Evolutionary conservation across 2,888 invertebrate species (phyloP).

Genomic region (Orchestes rusci): DNA sequence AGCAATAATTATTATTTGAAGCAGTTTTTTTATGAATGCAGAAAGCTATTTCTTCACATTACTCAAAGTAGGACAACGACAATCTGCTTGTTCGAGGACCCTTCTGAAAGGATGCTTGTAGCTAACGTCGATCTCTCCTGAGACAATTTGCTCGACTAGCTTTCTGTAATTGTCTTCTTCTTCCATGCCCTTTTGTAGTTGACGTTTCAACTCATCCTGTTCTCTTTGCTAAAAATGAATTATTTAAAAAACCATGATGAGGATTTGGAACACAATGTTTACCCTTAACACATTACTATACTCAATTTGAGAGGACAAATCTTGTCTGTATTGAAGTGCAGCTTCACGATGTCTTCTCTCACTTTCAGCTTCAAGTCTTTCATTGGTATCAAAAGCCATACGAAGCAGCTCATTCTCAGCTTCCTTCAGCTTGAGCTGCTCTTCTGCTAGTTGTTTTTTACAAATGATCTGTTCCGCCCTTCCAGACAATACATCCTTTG

Average conservation of each 20-base stretch:
- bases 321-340: constrained; percentile 36
- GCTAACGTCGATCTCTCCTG: constrained; percentile 26
- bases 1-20: background rate
- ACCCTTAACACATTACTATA: constrained; percentile 39
- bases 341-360: constrained; percentile 33
- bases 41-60: background rate
- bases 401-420: constrained; percentile 38
- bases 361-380: constrained; percentile 36
- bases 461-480: constrained; percentile 38
- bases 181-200: constrained; percentile 33
- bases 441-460: constrained; percentile 36
- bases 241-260: background rate
- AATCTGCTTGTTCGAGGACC: constrained; percentile 36
- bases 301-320: constrained; percentile 41
- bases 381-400: constrained; percentile 36
- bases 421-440: constrained; percentile 34
- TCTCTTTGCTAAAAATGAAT: constrained; percentile 35
- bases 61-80: constrained; percentile 30
- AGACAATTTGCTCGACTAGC: constrained; percentile 34
- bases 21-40: background rate
- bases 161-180: constrained; percentile 38
- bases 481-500: constrained; percentile 38
- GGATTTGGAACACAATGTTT: constrained; percentile 13
- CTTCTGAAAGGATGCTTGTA: constrained; percentile 39
- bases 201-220: constrained; percentile 35